Base-by-base conservation (phyloP, 2,797 vertebrate species). In the Erpetoichthys calabaricus region DNA sequence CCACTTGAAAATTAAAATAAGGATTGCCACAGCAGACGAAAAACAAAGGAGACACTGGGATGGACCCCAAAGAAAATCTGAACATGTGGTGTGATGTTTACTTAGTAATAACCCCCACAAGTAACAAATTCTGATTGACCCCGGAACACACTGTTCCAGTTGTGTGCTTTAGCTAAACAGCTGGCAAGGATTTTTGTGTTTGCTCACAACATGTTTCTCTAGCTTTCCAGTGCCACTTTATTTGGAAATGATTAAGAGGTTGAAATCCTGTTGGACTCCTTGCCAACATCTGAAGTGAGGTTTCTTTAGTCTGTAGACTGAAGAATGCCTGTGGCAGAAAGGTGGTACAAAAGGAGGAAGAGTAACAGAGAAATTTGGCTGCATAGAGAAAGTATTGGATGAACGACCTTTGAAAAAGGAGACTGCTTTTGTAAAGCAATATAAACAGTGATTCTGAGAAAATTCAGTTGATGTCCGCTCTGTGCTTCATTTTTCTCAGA, bases 1-100 rank as follows among this genome's bases (percentile, higher is more conserved):
- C 25, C 25, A 25, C 25, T 25, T 25, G 25, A 25, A 25, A 25
- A 25, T 25, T 25, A 1, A 25, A 25, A 25, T 2, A 25, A 25
- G 25, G 25, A 62, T 64, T 53, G 68, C 71, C 72, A 70, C 50
- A 77, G 63, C 64, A 63, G 77, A 77, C 74, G 25, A 25, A 25
- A 25, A 25, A 25, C 25, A 25, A 25, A 25, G 2, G 25, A 25
- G 25, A 25, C 25, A 25, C 25, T 25, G 25, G 25, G 25, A 25
- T 25, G 25, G 25, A 25, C 76, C 73, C 74, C 79, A 74, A 75
- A 75, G 72, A 75, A 78, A 72, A 75, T 80, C 79, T 72, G 73
- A 73, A 82, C 81, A 81, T 80, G 70, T 69, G 63, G 54, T 51
- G 57, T 60, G 67, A 59, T 60, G 60, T 77, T 76, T 75, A 73